Evolutionary conservation across 2,113 vertebrate genomes (phyloP).

Genomic region (Barnardius zonarius): DNA sequence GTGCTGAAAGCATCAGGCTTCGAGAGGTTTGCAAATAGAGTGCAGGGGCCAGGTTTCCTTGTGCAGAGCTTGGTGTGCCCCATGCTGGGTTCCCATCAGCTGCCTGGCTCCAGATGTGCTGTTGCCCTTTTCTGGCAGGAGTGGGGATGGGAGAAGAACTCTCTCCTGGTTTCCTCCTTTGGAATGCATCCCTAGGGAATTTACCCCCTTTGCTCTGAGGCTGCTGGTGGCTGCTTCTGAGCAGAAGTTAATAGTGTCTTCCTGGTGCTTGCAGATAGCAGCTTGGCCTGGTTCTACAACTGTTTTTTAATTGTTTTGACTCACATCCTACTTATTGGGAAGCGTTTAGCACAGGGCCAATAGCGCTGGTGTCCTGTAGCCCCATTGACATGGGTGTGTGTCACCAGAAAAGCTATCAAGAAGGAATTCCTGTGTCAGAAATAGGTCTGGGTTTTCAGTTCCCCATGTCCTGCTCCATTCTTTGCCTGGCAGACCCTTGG

Average conservation of each 20-base stretch:
- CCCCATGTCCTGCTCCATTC: neutral
- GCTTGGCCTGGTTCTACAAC: neutral
- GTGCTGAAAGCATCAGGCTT: slow-evolving; percentile 24
- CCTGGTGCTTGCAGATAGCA: neutral
- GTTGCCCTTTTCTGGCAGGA: neutral
- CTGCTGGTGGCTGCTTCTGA: neutral
- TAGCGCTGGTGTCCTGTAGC: neutral
- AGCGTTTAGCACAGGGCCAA: neutral
- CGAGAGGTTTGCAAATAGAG: neutral
- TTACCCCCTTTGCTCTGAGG: neutral
- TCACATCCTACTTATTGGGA: neutral
- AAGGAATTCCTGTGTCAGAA: neutral
- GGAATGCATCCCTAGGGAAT: neutral
- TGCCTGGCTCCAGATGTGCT: neutral
- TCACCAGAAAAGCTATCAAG: neutral
- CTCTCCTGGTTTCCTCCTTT: neutral
- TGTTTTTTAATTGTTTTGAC: neutral
- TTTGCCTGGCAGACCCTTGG: neutral
- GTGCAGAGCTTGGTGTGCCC: neutral
- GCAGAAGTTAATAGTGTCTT: neutral
- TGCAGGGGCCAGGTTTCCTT: neutral
- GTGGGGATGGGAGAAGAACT: neutral
- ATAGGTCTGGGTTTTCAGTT: neutral
- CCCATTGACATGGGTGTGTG: neutral
- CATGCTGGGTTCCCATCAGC: neutral